A percentile compares a stretch with the other conserved stretches of the same genome.
These are phyloP conservation scores for Prochilodus magdalenae DNA, from an alignment of 2,113 vertebrate genomes.

Conservation along the genomic window DNA sequence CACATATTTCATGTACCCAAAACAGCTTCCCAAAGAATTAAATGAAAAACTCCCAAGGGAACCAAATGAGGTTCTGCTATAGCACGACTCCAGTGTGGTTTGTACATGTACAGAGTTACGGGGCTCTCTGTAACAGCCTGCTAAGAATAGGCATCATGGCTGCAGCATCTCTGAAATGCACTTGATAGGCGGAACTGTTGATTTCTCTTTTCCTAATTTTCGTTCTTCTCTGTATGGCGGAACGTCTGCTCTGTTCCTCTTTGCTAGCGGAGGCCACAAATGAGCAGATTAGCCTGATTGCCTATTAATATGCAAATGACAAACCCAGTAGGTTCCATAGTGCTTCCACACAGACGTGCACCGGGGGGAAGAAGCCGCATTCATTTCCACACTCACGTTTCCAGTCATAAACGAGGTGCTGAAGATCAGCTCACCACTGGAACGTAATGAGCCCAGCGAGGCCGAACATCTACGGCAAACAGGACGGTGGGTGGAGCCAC, in stretches of 20 bases:
- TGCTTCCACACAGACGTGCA: not conserved
- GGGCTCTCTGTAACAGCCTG: no score
- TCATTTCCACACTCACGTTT: not conserved
- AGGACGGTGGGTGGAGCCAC: no score
- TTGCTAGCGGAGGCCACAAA: slow-evolving; percentile 61
- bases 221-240: not conserved
- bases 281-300: slow-evolving; percentile 74
- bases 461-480: no score
- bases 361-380: not conserved
- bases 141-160: no score
- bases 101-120: no score
- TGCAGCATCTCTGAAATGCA: no score
- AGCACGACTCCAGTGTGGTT: no score
- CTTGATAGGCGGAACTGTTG: not conserved
- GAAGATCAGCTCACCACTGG: no score
- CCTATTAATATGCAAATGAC: slow-evolving; percentile 75
- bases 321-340: slow-evolving; percentile 55
- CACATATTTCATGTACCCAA: no score
- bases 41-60: no score
- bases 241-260: slow-evolving; percentile 5
- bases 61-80: no score
- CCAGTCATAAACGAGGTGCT: not conserved
- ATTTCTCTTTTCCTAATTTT: slow-evolving; percentile 20
- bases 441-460: not conserved
- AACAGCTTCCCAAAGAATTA: no score